Percentiles rank a stretch among this genome's conserved stretches.
Evolutionary conservation across 1,140 invertebrate genomes (phyloP).

Genomic region (Rhopalosiphum maidis): DNA sequence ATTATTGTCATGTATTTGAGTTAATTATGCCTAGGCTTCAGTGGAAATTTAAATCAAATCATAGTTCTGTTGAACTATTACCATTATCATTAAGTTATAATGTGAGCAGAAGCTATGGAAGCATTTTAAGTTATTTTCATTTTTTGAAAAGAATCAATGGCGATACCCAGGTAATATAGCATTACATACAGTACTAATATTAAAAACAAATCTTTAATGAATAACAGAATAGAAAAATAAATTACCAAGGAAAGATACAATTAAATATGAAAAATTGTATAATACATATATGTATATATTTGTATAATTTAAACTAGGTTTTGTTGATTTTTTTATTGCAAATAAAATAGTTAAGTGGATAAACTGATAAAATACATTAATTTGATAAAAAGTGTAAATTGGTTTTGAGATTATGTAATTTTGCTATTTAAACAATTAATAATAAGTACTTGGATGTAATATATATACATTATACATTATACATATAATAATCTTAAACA

Average conservation of each 20-base stretch:
- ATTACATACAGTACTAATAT: neutral
- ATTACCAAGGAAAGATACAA: neutral
- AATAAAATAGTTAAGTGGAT: conserved; percentile 36
- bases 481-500: conserved; percentile 15
- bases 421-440: conserved; percentile 41
- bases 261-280: no score
- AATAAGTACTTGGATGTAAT: neutral
- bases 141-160: conserved; percentile 57
- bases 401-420: conserved; percentile 32
- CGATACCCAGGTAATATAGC: conserved; percentile 38
- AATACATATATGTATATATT: neutral
- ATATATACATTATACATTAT: neutral
- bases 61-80: conserved; percentile 54
- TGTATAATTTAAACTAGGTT: neutral
- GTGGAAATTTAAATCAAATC: conserved; percentile 53
- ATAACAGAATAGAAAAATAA: neutral
- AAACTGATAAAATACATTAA: conserved; percentile 40
- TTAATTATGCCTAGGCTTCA: conserved; percentile 49
- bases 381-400: conserved; percentile 42
- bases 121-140: conserved; percentile 55
- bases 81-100: conserved; percentile 52
- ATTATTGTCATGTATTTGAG: conserved; percentile 34
- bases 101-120: conserved; percentile 51
- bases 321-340: conserved; percentile 26
- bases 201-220: neutral